Percentiles rank a stretch among this genome's conserved stretches.
These are phyloP conservation scores for Rhinogobius similis DNA, from an alignment of 2,113 vertebrate genomes.

Conservation along the genomic window DNA sequence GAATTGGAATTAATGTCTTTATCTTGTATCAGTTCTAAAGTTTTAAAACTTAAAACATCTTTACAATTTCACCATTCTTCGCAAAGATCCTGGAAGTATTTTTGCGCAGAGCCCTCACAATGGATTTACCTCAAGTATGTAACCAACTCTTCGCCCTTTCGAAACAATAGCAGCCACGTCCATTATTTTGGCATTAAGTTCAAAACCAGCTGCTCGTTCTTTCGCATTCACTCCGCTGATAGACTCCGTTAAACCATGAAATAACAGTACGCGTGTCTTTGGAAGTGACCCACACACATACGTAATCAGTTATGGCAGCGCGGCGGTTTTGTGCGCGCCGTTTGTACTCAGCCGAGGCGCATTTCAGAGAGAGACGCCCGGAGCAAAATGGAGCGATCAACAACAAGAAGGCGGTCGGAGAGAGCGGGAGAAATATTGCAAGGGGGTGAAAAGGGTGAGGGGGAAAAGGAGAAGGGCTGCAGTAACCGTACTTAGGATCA, in stretches of 20 bases:
- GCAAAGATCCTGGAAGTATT: no score
- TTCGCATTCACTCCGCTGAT: neutral
- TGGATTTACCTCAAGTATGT: no score
- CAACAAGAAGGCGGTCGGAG: slow-evolving; percentile 30
- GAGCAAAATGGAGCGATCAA: slow-evolving; percentile 26
- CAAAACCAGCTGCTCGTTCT: neutral
- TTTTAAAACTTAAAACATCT: no score
- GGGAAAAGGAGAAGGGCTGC: no score
- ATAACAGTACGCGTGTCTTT: neutral
- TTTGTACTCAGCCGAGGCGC: neutral
- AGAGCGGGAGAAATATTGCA: slow-evolving; percentile 20
- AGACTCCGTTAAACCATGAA: neutral
- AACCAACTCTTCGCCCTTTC: no score
- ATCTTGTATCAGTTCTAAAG: no score
- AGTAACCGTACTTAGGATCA: neutral
- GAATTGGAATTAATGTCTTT: no score
- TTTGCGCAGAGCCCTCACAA: no score
- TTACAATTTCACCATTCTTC: no score
- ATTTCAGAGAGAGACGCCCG: slow-evolving; percentile 13
- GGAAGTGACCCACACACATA: neutral
- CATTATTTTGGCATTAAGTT: neutral
- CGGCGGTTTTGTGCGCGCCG: neutral
- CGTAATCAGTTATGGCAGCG: slow-evolving; percentile 3
- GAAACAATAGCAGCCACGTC: neutral
- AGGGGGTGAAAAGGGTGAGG: slow-evolving; percentile 3